A percentile compares a stretch with the other conserved stretches of the same genome.
phyloP scores from a whole-genome alignment of 2,888 invertebrate species.

The Orthosia cruda region DNA sequence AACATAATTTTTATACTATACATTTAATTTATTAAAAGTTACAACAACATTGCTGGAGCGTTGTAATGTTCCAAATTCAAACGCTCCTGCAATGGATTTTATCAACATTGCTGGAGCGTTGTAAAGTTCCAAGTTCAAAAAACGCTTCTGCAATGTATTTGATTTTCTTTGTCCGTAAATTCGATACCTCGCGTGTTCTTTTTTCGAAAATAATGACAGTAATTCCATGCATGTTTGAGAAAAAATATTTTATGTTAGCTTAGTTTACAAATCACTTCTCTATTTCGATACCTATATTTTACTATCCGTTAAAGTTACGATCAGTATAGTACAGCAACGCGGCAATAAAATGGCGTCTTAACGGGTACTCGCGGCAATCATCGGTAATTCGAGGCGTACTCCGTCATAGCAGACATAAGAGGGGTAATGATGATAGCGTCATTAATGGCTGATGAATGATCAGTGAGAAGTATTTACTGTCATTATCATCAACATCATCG shows the following conservation, averaged over 20 bases:
- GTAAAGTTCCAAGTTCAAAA: too few relatives aligned
- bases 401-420: conserved; percentile 24
- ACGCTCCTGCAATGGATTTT: too few relatives aligned
- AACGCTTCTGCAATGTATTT: too few relatives aligned
- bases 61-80: too few relatives aligned
- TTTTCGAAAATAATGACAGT: too few relatives aligned
- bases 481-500: neutral
- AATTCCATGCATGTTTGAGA: too few relatives aligned
- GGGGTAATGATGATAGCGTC: conserved; percentile 38
- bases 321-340: neutral
- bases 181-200: too few relatives aligned
- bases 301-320: neutral
- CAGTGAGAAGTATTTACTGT: conserved; percentile 9
- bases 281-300: neutral
- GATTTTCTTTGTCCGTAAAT: too few relatives aligned
- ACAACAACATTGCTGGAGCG: too few relatives aligned
- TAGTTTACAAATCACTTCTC: neutral
- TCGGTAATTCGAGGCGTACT: conserved; percentile 30
- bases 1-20: too few relatives aligned
- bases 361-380: conserved; percentile 34
- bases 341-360: conserved; percentile 16
- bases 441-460: conserved; percentile 43
- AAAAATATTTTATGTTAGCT: neutral
- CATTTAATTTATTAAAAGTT: too few relatives aligned
- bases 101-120: too few relatives aligned